These are phyloP conservation scores for Drosophila pseudotakahashii DNA, from an alignment of 2,888 invertebrate species.

Conservation along the genomic window DNA sequence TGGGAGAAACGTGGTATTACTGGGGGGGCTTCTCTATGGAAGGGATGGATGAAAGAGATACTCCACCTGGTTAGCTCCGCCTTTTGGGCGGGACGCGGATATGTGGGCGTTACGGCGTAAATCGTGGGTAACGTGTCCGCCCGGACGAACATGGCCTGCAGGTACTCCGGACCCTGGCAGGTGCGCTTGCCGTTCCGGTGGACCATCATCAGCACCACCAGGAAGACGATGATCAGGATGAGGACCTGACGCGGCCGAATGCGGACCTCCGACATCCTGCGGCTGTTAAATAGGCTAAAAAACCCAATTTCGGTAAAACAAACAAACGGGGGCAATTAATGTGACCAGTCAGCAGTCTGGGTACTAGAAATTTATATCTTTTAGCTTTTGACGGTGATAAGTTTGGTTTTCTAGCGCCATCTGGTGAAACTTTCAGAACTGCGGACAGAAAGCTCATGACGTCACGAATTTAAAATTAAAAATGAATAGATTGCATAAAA, in stretches of 20 bases:
- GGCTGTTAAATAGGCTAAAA: not conserved
- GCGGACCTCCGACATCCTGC: slow-evolving; percentile 81
- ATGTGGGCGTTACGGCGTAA: slow-evolving; percentile 97
- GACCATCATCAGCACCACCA: slow-evolving; percentile 78
- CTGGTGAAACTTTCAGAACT: no score
- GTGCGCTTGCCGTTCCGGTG: slow-evolving; percentile 80
- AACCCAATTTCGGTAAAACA: slow-evolving; percentile 4
- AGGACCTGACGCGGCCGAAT: slow-evolving; percentile 82
- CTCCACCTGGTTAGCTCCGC: slow-evolving; percentile 94
- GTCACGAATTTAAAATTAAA: no score
- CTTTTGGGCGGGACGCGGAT: slow-evolving; percentile 94
- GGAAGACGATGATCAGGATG: slow-evolving; percentile 78
- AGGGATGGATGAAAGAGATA: not conserved
- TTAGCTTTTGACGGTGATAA: no score
- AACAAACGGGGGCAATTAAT: not conserved
- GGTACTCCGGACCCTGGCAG: slow-evolving; percentile 79
- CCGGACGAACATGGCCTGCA: slow-evolving; percentile 75
- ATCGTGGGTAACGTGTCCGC: slow-evolving; percentile 87
- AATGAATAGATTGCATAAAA: no score
- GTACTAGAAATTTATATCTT: no score
- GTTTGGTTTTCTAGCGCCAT: no score
- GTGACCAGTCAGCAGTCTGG: not conserved
- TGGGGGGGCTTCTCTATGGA: not conserved
- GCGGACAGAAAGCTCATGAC: no score
- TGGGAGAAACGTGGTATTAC: not conserved